phyloP scores from a whole-genome alignment of 2,113 vertebrate species.

The Polypterus senegalus region DNA sequence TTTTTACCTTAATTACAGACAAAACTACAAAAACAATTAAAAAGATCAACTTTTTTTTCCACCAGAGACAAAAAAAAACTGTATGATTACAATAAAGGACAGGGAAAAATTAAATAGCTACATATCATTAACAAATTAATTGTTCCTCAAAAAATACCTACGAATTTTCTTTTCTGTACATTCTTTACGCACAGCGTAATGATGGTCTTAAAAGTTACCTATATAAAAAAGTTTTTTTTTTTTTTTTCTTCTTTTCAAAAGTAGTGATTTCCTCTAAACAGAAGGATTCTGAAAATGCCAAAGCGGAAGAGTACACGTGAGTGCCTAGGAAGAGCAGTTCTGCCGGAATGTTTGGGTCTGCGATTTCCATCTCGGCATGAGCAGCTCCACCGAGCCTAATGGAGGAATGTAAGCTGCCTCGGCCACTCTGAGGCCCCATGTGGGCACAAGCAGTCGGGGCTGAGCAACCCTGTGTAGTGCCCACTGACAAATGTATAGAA shows the following conservation, averaged over 20 bases:
- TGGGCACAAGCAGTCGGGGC: too few species aligned
- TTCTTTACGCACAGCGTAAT: conserved; percentile 99
- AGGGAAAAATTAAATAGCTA: conserved; percentile 99
- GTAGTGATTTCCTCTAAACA: conserved; percentile 72
- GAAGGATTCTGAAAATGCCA: conserved; percentile 68
- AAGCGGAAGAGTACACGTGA: conserved; percentile 44
- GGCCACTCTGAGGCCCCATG: conserved; percentile 18
- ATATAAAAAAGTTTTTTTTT: conserved; percentile 81
- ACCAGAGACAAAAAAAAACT: conserved; percentile 54
- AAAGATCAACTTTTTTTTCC: conserved; percentile 99
- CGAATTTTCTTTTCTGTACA: conserved; percentile 97
- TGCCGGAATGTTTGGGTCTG: too few species aligned
- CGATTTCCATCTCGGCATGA: conserved; percentile 21
- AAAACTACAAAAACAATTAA: conserved; percentile 61
- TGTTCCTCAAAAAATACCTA: conserved; percentile 99
- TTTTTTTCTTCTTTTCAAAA: conserved; percentile 28
- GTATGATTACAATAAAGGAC: conserved; percentile 92
- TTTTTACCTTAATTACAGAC: conserved; percentile 66
- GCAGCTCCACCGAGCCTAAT: conserved; percentile 29
- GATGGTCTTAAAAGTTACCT: conserved; percentile 98
- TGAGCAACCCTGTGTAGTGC: too few species aligned
- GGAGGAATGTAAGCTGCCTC: conserved; percentile 78
- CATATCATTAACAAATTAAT: conserved; percentile 99
- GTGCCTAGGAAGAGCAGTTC: too few species aligned
- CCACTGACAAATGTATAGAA: too few species aligned